Evolutionary conservation across 35 echinoderm and acorn worm genomes (phyloP), one percentile per base, ranked within the genome.

Genomic region (Ophioderma brevispina): DNA sequence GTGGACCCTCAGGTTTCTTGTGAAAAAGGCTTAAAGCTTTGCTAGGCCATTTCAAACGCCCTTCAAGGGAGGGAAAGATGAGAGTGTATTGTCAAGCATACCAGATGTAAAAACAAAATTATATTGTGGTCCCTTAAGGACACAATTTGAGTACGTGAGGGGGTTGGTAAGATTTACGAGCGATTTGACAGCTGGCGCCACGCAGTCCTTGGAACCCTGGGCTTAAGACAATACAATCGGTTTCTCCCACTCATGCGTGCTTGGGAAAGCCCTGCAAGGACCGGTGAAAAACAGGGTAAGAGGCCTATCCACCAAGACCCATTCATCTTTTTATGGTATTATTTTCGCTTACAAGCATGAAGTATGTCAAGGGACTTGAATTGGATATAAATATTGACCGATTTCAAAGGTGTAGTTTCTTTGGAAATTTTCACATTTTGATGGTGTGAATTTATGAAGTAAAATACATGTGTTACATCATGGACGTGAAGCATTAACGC

Each of bases 121-220:
- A 70, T 8, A 13, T 70, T 70, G 59, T 2, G 59, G 59, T 70
- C n/a, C 3, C 59, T 70, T 70, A 70, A 70, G 59, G 10, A 70
- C 59, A 70, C 28, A 70, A 70, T 18, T 70, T 70, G 59, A 70
- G 23, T 8, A 70, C 59, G 1, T 25, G 28, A 25, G 59, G 59
- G 59, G 23, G 15, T 70, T 70, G 59, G 28, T 2, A 70, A 70
- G 1, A 46, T 70, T 70, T 8, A 70, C 23, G 59, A 25, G 59
- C 23, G 59, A 70, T 70, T 25, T 70, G 59, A 70, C 59, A 70
- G 59, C 59, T 70, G 59, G 59, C 59, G 59, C 59, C 59, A 70
- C 15, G 59, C 59, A 70, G 59, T 70, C 59, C n/a, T n/a, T 70
- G n/a, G 17, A 6, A 70, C 59, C 10, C 59, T 25, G 10, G 59